Conservation (phyloP, 2,797 vertebrate genomes). For the Silurus aristotelis region DNA sequence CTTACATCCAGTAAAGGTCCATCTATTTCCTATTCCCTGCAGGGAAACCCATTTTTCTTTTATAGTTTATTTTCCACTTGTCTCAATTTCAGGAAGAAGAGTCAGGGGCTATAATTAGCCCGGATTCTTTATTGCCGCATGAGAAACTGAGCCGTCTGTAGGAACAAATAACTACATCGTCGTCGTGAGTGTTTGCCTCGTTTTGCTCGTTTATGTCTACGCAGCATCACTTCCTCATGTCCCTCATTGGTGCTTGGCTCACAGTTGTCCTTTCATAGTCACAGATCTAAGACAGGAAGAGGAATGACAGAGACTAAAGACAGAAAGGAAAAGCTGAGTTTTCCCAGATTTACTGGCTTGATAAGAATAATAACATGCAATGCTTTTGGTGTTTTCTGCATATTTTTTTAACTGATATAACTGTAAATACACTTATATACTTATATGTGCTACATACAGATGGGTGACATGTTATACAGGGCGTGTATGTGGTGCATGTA, state of each 20-base stretch:
- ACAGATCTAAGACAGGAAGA: not conserved
- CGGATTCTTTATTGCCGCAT: conserved; percentile 17
- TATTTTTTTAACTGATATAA: not conserved
- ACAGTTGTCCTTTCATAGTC: conserved; percentile 17
- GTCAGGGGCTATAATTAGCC: conserved; percentile 35
- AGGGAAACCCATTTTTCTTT: conserved; percentile 28
- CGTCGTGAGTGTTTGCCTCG: not conserved
- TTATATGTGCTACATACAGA: not conserved
- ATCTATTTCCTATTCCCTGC: conserved; percentile 48
- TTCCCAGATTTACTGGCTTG: conserved; percentile 2
- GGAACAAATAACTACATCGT: not conserved
- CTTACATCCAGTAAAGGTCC: conserved; percentile 47
- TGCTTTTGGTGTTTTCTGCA: not conserved
- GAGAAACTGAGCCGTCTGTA: not conserved
- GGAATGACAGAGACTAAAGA: conserved; percentile 15
- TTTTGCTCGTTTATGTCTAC: not conserved
- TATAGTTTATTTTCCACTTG: conserved; percentile 35
- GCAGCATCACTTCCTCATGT: not conserved
- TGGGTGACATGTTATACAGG: not conserved
- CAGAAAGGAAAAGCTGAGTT: conserved; percentile 14
- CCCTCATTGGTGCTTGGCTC: not conserved
- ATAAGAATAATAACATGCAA: not conserved
- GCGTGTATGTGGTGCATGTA: not conserved
- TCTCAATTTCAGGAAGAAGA: conserved; percentile 49
- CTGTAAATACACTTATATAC: not conserved